Evolutionary conservation across 1,140 invertebrate species (phyloP).

Genomic region (Gonatopus flavifemur): DNA sequence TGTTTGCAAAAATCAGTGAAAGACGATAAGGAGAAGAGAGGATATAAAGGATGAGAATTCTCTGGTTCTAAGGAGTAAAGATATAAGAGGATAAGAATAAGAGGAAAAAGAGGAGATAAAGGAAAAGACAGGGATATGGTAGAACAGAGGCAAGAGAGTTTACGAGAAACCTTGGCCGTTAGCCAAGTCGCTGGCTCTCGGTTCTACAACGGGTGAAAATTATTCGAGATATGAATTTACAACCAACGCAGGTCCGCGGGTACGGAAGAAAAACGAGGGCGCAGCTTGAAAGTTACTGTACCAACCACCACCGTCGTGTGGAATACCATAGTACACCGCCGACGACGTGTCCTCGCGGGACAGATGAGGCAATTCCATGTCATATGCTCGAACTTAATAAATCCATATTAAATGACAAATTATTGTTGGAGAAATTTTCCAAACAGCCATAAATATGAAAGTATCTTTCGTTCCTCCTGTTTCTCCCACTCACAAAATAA

Average conservation of each 20-base stretch:
- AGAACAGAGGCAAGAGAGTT: conserved; percentile 19
- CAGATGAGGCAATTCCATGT: no score
- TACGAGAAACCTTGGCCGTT: conserved; percentile 45
- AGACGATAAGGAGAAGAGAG: conserved; percentile 1
- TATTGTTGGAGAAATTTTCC: no score
- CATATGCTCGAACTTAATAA: no score
- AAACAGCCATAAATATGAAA: no score
- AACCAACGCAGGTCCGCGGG: conserved; percentile 24
- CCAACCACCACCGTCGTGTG: no score
- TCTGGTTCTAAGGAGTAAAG: no score
- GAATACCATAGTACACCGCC: no score
- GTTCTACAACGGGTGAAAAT: conserved; percentile 30
- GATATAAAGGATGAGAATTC: conserved; percentile 25
- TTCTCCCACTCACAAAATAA: no score
- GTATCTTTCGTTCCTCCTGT: no score
- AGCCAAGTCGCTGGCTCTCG: conserved; percentile 36
- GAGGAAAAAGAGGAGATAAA: neutral
- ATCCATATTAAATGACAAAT: no score
- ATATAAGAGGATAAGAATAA: neutral
- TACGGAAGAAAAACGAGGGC: no score
- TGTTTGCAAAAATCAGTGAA: conserved; percentile 1
- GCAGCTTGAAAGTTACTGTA: no score
- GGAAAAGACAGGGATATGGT: neutral
- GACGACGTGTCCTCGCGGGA: neutral
- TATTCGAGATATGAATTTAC: conserved; percentile 52